Evolutionary conservation across 2,797 vertebrate species (phyloP), one percentile per base, ranked within the genome.

Genomic region (Serranus cabrilla): DNA sequence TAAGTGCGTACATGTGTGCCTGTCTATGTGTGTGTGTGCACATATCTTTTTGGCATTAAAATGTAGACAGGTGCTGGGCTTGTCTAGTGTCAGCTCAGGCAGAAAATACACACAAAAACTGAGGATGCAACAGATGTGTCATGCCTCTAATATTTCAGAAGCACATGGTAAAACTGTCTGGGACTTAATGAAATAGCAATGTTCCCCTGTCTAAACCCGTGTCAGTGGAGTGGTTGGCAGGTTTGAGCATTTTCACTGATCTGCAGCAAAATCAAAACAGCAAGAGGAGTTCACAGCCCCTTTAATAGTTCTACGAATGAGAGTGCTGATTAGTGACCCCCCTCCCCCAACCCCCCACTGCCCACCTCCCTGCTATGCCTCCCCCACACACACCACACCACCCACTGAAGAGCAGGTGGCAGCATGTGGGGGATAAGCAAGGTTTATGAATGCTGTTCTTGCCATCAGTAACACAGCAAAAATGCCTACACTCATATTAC

Each of bases 11-110:
- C 42, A 23, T 51, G 52, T 60, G 50, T 49, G 49, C 58, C 25
- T 71, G 43, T 59, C 46, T 74, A 14, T 76, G 13, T 57, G 39
- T 49, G 27, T 69, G 40, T 62, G 52, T 3, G 11, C 43, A 40
- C 40, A 49, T 65, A 60, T 80, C 55, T 20, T 42, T 83, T 74
- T 81, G 76, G 74, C 71, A 54, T 80, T 74, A 78, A 72, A 70
- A 82, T 57, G 62, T 42, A 83, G 83, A 87, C 77, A 84, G 81
- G 74, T 84, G 79, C 72, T 59, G 63, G 74, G 75, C 66, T 71
- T 78, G 74, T 85, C 82, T 83, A 68, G 51, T 60, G 60, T 78
- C 57, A 82, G 61, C 68, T 52, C 55, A 81, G 74, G 59, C 78
- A 71, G 56, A 75, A 69, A 71, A 83, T 55, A 80, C 55, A 76